Conservation (phyloP, 2,888 invertebrate genomes). For the Phania funesta region DNA sequence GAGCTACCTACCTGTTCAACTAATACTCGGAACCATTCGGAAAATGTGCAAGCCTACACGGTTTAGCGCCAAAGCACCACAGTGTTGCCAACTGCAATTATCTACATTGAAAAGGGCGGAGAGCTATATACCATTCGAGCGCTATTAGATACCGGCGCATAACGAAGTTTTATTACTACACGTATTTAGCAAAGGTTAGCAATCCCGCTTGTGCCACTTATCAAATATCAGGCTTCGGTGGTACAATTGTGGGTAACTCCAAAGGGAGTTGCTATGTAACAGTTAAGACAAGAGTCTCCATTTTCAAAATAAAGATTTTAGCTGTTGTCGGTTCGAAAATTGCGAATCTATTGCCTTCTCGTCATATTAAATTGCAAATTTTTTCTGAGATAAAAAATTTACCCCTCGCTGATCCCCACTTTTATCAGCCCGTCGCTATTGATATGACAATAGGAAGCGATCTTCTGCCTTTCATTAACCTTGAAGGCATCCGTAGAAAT, state of each 20-base stretch:
- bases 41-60: too few relatives aligned
- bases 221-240: neutral
- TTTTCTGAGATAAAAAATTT: neutral
- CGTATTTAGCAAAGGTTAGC: too few relatives aligned
- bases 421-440: constrained; percentile 1
- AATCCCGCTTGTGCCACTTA: too few relatives aligned
- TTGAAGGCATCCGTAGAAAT: neutral
- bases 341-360: too few relatives aligned
- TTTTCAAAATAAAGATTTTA: neutral
- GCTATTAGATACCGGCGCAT: too few relatives aligned
- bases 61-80: too few relatives aligned
- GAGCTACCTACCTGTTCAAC: too few relatives aligned
- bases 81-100: too few relatives aligned
- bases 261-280: neutral
- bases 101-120: too few relatives aligned
- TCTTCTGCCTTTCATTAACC: constrained; percentile 25
- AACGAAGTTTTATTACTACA: too few relatives aligned
- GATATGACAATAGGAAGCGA: constrained; percentile 44
- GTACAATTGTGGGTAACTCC: neutral
- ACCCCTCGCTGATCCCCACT: constrained; percentile 33
- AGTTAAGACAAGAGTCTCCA: neutral
- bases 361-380: neutral
- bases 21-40: too few relatives aligned
- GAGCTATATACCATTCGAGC: too few relatives aligned
- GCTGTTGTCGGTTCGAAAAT: neutral